A percentile compares a stretch with the other conserved stretches of the same genome.
Conservation (phyloP, 2,888 invertebrate genomes). For the Cacoxenus indagator region DNA sequence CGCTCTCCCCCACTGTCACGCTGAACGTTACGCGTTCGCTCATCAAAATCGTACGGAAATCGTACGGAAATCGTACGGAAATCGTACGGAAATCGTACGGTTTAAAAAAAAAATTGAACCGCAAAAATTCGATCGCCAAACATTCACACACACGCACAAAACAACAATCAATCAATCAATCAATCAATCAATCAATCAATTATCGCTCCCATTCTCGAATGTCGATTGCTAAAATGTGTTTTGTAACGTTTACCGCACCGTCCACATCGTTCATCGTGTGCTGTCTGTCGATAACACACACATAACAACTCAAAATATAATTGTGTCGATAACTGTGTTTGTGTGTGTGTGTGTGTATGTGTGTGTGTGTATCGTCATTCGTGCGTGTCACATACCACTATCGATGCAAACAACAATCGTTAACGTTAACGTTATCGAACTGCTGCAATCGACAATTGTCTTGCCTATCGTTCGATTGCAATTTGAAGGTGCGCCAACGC, state of each 20-base stretch:
- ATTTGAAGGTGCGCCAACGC: conserved; percentile 30
- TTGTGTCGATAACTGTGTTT: conserved; percentile 33
- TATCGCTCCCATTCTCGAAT: background rate
- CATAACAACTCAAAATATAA: conserved; percentile 1
- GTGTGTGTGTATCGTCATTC: background rate
- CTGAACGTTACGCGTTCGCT: background rate
- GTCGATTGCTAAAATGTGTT: background rate
- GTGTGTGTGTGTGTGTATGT: conserved; percentile 30
- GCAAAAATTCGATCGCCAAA: conserved; percentile 21
- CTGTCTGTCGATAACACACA: background rate
- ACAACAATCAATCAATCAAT: conserved; percentile 32
- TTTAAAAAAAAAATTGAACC: conserved; percentile 26
- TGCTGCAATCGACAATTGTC: background rate
- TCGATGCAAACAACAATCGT: no score
- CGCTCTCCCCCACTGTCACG: conserved; percentile 28
- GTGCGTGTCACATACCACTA: background rate
- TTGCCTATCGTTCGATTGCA: background rate
- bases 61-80: no score
- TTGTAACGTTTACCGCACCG: background rate
- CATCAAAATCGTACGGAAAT: conserved; percentile 1
- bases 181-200: conserved; percentile 32
- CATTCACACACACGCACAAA: conserved; percentile 32
- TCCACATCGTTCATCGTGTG: background rate
- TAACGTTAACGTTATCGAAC: conserved; percentile 7
- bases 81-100: background rate